Conservation (phyloP, 2,888 invertebrate genomes). For the Chromoteleia sp. region DNA sequence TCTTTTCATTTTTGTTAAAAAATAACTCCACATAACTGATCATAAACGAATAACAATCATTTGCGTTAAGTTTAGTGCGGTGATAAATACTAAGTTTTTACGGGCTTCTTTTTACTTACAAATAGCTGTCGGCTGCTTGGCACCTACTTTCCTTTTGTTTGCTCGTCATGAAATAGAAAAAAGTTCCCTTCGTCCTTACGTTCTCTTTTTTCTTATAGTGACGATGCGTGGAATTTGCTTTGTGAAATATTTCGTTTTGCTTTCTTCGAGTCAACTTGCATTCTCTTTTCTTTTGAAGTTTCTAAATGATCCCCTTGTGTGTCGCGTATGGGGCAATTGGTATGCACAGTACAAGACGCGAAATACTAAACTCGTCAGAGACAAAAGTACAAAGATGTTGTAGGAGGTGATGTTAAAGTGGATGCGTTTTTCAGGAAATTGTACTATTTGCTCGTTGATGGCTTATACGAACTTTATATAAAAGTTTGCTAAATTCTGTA, state of each 20-base stretch:
- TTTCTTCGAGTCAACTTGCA: slow-evolving; percentile 59
- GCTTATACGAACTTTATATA: slow-evolving; percentile 31
- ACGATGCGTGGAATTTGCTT: slow-evolving; percentile 63
- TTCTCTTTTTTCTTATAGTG: slow-evolving; percentile 36
- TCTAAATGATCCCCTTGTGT: slow-evolving; percentile 68
- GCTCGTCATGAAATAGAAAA: slow-evolving; percentile 49
- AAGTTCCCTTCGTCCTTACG: slow-evolving; percentile 43
- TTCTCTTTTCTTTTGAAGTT: slow-evolving; percentile 67
- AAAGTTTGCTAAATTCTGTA: slow-evolving; percentile 14
- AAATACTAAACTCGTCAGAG: slow-evolving; percentile 58
- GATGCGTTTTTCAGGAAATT: slow-evolving; percentile 41
- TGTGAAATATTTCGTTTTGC: slow-evolving; percentile 66
- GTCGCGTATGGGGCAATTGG: slow-evolving; percentile 47
- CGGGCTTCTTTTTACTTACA: slow-evolving; percentile 23
- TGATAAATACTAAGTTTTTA: slow-evolving; percentile 13
- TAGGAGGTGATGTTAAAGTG: slow-evolving; percentile 32
- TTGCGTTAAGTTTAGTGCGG: slow-evolving; percentile 15
- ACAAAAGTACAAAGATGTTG: slow-evolving; percentile 52
- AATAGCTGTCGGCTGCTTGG: slow-evolving; percentile 51
- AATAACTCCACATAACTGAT: neutral
- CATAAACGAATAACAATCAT: neutral
- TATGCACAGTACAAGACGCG: slow-evolving; percentile 46
- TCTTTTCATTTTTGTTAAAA: no score
- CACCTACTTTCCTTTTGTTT: slow-evolving; percentile 61
- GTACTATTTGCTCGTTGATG: slow-evolving; percentile 48